Base-by-base conservation (phyloP, 2,797 vertebrate species). In the Muscicapa striata region DNA sequence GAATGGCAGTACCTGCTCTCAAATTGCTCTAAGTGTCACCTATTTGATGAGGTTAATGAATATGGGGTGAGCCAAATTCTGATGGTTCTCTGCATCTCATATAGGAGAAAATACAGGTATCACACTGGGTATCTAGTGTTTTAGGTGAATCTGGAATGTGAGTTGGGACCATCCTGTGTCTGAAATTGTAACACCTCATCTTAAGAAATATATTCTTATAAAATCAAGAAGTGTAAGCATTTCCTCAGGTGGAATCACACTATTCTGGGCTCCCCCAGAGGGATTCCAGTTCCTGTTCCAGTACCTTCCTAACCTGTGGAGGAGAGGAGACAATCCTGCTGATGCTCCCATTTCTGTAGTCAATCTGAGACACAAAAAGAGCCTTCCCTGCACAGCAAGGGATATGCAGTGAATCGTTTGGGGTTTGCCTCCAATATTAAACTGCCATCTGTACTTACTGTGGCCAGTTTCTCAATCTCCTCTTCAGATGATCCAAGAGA, bases 391-490 rank as follows among this genome's bases (percentile, higher is more conserved):
- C 64, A 61, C 80, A 87, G 90, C 64, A 34, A 93, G 68, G 51
- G 59, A 79, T n/a, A n/a, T 13, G 27, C 26, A 69, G 52, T 10
- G 66, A 73, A 72, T 34, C 1, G 4, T 90, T 84, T 87, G 81
- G 63, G 76, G 14, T 85, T 93, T 84, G 67, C 43, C 77, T 95
- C 45, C 15, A 13, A 64, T 74, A 64, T 73, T 73, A 89, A 94
- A 75, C 55, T 75, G 38, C 38, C 87, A 36, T 93, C 32, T 90
- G 78, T 73, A 97, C 97, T 97, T 94, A 98, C 98, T 84, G 98
- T 98, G 86, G 98, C 98, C n/a, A 99, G 97, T 97, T 98, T 99
- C 97, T 99, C 98, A 93, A 99, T 99, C 83, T 98, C 98, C 45
- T 96, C 98, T 95, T 99, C 98, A 87, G 98, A 98, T 73, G 97